A percentile compares a stretch with the other conserved stretches of the same genome.
These are phyloP conservation scores for Micropterix aruncella DNA, from an alignment of 2,888 invertebrate genomes.

Conservation along the genomic window DNA sequence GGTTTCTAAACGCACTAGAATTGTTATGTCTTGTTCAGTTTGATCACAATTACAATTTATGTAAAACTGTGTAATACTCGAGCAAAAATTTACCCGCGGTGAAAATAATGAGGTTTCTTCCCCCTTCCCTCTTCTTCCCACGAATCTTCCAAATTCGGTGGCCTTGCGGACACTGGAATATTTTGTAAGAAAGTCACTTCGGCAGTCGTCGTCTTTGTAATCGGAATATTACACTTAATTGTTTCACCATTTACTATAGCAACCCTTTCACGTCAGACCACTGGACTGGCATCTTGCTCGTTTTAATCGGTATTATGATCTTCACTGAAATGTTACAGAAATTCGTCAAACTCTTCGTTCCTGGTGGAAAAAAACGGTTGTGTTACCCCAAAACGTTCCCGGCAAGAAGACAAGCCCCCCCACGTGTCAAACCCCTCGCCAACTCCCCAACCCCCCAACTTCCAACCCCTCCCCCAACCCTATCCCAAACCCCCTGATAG, in stretches of 20 bases:
- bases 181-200: conserved; percentile 59
- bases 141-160: conserved; percentile 65
- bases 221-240: conserved; percentile 79
- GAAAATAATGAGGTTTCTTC: too few relatives aligned
- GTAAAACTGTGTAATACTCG: too few relatives aligned
- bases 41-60: too few relatives aligned
- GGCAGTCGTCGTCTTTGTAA: conserved; percentile 42
- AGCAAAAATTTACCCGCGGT: too few relatives aligned
- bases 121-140: conserved; percentile 78
- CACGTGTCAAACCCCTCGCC: too few relatives aligned
- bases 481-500: too few relatives aligned
- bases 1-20: too few relatives aligned
- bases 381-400: too few relatives aligned
- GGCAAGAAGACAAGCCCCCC: too few relatives aligned
- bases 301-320: conserved; percentile 86
- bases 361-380: conserved; percentile 21
- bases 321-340: conserved; percentile 70
- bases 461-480: too few relatives aligned
- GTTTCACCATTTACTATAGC: conserved; percentile 88
- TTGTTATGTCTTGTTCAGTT: too few relatives aligned
- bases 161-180: conserved; percentile 56
- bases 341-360: conserved; percentile 23
- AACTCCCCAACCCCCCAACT: too few relatives aligned
- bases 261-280: conserved; percentile 88
- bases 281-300: conserved; percentile 80